Conservation (phyloP, 2,113 vertebrate species). For the Mus spicilegus region DNA sequence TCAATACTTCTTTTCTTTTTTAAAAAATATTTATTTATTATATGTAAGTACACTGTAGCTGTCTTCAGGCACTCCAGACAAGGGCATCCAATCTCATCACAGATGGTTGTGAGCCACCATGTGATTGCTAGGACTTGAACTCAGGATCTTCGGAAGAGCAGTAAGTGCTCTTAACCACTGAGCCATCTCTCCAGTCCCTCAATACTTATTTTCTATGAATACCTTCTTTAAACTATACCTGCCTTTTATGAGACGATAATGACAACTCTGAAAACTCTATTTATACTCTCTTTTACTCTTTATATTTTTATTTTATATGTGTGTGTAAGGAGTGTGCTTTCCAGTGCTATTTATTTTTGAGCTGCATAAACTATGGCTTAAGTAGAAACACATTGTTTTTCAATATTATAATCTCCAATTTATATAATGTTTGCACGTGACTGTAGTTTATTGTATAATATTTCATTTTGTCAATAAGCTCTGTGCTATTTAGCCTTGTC, state of each 20-base stretch:
- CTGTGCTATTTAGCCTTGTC: not conserved
- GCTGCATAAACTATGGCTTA: not conserved
- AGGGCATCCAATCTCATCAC: no score
- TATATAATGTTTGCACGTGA: not conserved
- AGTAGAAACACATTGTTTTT: not conserved
- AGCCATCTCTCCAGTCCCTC: no score
- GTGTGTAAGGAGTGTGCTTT: not conserved
- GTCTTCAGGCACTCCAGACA: no score
- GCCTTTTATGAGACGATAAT: not conserved
- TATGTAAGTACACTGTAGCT: no score
- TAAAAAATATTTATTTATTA: no score
- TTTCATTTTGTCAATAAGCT: not conserved
- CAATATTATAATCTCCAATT: not conserved
- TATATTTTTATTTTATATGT: not conserved
- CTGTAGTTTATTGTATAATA: not conserved
- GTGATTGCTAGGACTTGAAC: no score
- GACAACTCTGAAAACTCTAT: not conserved
- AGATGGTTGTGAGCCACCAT: no score
- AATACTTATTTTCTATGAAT: not conserved
- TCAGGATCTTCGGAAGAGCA: no score
- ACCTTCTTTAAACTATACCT: not conserved
- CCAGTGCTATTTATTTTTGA: not conserved
- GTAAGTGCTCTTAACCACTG: no score
- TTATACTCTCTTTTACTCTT: not conserved
- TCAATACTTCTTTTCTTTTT: not conserved